Percentiles rank a stretch among this genome's conserved stretches.
phyloP scores from a whole-genome alignment of 2,113 vertebrate species.

The Ptyas mucosa region DNA sequence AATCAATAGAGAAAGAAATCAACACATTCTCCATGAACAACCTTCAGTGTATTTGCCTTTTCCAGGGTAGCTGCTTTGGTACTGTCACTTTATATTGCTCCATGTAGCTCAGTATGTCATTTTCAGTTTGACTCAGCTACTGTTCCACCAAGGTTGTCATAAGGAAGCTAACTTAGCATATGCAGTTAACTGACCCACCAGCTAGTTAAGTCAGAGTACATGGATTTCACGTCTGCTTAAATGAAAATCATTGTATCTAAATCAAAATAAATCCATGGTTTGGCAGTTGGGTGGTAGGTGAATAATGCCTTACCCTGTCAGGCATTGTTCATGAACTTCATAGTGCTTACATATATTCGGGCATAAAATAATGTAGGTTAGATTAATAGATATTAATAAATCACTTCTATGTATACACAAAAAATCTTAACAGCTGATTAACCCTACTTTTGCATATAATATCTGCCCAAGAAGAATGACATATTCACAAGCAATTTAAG shows the following conservation, averaged over 20 bases:
- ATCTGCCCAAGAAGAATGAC: background rate
- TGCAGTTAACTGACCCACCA: conserved; percentile 7
- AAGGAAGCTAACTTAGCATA: background rate
- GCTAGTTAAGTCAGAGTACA: conserved; percentile 11
- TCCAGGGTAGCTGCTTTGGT: background rate
- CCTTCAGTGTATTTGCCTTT: background rate
- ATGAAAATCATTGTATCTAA: conserved; percentile 22
- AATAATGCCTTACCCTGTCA: background rate
- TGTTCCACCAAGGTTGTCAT: conserved; percentile 4
- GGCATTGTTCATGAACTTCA: background rate
- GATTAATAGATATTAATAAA: conserved; percentile 1
- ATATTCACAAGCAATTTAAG: background rate
- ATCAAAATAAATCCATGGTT: background rate
- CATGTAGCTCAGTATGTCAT: background rate
- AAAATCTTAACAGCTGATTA: background rate
- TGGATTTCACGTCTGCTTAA: conserved; percentile 2
- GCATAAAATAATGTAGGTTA: background rate
- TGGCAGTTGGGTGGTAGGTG: background rate
- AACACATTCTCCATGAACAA: background rate
- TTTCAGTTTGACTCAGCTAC: background rate
- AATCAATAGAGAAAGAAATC: background rate
- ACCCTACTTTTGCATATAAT: background rate
- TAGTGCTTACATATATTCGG: background rate
- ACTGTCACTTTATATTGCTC: conserved; percentile 27
- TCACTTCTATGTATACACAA: background rate